Conservation (phyloP, 2,888 invertebrate genomes). For the Hirtodrosophila cameraria region DNA sequence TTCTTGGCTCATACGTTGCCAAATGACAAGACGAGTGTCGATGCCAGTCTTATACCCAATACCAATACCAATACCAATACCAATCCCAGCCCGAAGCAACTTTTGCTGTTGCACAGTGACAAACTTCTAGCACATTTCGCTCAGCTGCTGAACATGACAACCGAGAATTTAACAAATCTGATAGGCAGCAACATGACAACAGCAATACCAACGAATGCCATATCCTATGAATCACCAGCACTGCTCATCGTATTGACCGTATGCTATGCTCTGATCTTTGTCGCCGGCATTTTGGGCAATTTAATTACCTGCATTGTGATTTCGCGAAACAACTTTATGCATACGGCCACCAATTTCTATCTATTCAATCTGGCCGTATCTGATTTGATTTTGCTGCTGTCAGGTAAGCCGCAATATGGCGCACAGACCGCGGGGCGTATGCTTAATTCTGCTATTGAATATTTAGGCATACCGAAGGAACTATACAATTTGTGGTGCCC, state of each 20-base stretch:
- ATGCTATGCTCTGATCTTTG: conserved; percentile 86
- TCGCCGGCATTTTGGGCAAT: conserved; percentile 92
- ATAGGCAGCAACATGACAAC: conserved; percentile 35
- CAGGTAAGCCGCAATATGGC: conserved; percentile 86
- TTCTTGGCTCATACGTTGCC: conserved; percentile 71
- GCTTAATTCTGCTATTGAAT: conserved; percentile 32
- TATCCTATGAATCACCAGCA: conserved; percentile 55
- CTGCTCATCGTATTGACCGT: conserved; percentile 86
- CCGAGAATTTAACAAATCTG: conserved; percentile 79
- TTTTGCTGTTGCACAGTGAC: conserved; percentile 75
- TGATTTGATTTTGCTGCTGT: conserved; percentile 90
- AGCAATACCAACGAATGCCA: conserved; percentile 17
- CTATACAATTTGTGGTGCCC: conserved; percentile 91
- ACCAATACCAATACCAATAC: not conserved
- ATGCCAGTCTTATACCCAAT: not conserved
- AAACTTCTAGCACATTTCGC: conserved; percentile 80
- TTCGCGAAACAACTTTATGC: conserved; percentile 92
- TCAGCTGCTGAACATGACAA: conserved; percentile 81
- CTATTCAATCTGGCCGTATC: conserved; percentile 94
- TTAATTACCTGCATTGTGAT: conserved; percentile 94
- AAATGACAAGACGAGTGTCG: conserved; percentile 19
- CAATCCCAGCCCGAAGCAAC: conserved; percentile 29
- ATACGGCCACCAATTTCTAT: conserved; percentile 92
- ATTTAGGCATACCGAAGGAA: conserved; percentile 90
- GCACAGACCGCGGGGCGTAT: no score